These are phyloP conservation scores for Lasioglossum malachurum DNA, from an alignment of 2,888 invertebrate genomes.

Conservation along the genomic window DNA sequence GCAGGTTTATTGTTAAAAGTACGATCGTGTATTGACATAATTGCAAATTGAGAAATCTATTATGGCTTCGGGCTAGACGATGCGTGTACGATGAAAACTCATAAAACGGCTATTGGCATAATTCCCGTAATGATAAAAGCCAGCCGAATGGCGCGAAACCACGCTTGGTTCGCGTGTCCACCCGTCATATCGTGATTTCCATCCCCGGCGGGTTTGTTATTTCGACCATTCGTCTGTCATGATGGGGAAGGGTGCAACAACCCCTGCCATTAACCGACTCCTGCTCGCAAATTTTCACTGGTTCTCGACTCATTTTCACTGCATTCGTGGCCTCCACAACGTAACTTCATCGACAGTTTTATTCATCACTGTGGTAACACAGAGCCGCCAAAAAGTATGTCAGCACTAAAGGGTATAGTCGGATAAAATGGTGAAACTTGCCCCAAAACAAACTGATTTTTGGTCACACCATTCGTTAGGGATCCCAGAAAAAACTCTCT, in stretches of 20 bases:
- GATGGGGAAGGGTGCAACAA: conserved; percentile 35
- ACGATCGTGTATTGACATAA: background rate
- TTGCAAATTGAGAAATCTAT: background rate
- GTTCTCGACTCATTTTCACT: background rate
- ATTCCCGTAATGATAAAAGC: conserved; percentile 33
- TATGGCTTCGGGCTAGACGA: background rate
- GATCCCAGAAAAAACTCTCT: too few relatives aligned
- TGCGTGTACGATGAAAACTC: conserved; percentile 9
- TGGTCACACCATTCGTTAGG: too few relatives aligned
- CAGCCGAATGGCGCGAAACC: conserved; percentile 31
- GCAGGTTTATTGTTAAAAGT: background rate
- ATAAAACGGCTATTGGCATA: conserved; percentile 44
- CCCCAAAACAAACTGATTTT: too few relatives aligned
- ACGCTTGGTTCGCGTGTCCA: conserved; percentile 47
- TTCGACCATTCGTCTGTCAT: background rate
- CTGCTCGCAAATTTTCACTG: conserved; percentile 41
- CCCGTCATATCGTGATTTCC: conserved; percentile 43
- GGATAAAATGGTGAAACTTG: too few relatives aligned
- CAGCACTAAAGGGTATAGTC: background rate
- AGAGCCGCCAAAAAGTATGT: background rate
- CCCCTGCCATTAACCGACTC: conserved; percentile 24
- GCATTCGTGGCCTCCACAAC: conserved; percentile 11
- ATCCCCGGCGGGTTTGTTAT: conserved; percentile 33
- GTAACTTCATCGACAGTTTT: background rate
- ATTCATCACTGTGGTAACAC: background rate